A percentile compares a stretch with the other conserved stretches of the same genome.
phyloP scores from a whole-genome alignment of 2,113 vertebrate species.

The Halichoerus grypus region DNA sequence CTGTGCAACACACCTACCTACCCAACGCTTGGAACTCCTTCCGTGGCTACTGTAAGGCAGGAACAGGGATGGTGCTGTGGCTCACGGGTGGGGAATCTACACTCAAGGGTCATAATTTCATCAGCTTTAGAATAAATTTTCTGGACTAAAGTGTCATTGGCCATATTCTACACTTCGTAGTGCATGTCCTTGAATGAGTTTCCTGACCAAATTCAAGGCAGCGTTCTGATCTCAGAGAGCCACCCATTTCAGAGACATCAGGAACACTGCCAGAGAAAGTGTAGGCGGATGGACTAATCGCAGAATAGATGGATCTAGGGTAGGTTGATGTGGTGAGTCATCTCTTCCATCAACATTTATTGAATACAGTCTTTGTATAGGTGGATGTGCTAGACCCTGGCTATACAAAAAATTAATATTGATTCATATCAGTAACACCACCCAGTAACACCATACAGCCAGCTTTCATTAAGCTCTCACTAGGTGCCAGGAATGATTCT shows the following conservation, averaged over 20 bases:
- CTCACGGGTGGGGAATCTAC: not conserved
- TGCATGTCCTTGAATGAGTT: not conserved
- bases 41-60: conserved; percentile 94
- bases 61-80: not conserved
- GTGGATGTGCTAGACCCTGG: not conserved
- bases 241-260: not conserved
- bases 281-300: not conserved
- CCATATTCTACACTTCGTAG: not conserved
- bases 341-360: not conserved
- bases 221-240: not conserved
- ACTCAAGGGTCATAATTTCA: not conserved
- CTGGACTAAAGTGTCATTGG: not conserved
- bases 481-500: not conserved
- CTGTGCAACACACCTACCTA: conserved; percentile 95
- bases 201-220: not conserved
- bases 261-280: not conserved
- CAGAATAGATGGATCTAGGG: not conserved
- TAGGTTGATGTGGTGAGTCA: not conserved
- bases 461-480: not conserved
- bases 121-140: not conserved
- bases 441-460: not conserved
- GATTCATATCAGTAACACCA: not conserved
- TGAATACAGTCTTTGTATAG: not conserved
- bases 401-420: not conserved
- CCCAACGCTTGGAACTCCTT: conserved; percentile 96